Evolutionary conservation across 2,113 vertebrate genomes (phyloP).

Genomic region (Chaenocephalus aceratus): DNA sequence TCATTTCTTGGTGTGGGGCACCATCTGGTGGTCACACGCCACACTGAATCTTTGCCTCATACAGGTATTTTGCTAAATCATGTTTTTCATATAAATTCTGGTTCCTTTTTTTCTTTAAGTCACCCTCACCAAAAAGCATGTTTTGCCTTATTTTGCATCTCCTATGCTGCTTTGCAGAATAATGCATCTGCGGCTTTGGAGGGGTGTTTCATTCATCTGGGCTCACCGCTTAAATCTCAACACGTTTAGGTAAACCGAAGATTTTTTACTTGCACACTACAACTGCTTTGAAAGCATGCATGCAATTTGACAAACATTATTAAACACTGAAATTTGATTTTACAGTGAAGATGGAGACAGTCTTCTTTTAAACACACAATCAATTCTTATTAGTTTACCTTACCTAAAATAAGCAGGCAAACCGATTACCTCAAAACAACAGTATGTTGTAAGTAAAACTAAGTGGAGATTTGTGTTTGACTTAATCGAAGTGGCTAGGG

Average conservation of each 20-base stretch:
- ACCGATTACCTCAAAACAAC: too few species aligned
- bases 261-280: not conserved
- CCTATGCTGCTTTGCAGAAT: not conserved
- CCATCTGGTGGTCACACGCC: conserved; percentile 60
- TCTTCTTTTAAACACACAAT: not conserved
- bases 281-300: not conserved
- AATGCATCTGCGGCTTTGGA: too few species aligned
- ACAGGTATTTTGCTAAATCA: not conserved
- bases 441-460: too few species aligned
- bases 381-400: too few species aligned
- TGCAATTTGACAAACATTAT: too few species aligned
- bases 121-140: not conserved
- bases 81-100: not conserved
- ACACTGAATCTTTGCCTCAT: not conserved
- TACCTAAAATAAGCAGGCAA: too few species aligned
- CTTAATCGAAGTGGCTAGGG: too few species aligned
- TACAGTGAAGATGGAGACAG: not conserved
- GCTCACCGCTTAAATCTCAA: not conserved
- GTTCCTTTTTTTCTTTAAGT: not conserved
- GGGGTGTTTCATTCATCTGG: not conserved
- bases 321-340: not conserved
- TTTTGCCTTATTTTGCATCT: not conserved
- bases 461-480: too few species aligned
- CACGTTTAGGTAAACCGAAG: too few species aligned
- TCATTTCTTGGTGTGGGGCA: conserved; percentile 62